Base-by-base conservation (phyloP, 2,888 invertebrate genomes). In the Tricholauxania praeusta region DNA sequence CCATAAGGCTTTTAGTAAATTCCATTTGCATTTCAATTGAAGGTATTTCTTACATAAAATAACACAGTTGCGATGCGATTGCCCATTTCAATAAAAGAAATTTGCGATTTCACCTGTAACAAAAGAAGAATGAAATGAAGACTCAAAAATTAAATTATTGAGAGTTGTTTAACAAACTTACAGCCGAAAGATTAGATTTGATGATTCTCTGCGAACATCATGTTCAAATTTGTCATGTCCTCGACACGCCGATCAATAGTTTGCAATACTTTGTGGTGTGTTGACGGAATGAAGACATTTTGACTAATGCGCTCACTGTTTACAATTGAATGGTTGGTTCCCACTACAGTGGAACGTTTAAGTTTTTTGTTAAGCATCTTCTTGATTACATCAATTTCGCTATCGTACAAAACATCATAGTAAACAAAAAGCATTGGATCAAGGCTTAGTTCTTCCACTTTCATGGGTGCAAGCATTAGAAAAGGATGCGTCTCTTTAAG, bases 291-390 rank as follows among this genome's bases (percentile, higher is more conserved):
- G 49, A 83, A 85, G 2, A 64, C 69, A 48, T 74, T 74, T 63
- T 86, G 84, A 55, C 85, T 83, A 1, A 82, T 85, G 6, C 86
- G 80, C 0, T 4, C 52, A 3, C 73, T 72, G 12, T 80, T 78
- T 2, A 80, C 76, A 0, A 19, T 0, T 0, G 55, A 59, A 0
- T 96, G 94, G 87, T 96, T 95, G 0, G 94, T 93, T 0, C 95
- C 94, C 0, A 95, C 94, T 73, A 97, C 77, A 0, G 1, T 65
- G 52, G 84, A 79, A 87, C 91, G 74, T 17, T 72, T 65, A 79
- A 91, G 90, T 82, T 85, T 88, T 4, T 90, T 89, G 17, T 83
- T 84, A 1, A 90, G 89, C 5, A 91, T 76, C 22, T 85, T 79
- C 78, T 89, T 89, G 60, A 92, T 86, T 1, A 82, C 80, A 15